These are phyloP conservation scores for Piaya cayana DNA, from an alignment of 2,113 vertebrate genomes.

Conservation along the genomic window DNA sequence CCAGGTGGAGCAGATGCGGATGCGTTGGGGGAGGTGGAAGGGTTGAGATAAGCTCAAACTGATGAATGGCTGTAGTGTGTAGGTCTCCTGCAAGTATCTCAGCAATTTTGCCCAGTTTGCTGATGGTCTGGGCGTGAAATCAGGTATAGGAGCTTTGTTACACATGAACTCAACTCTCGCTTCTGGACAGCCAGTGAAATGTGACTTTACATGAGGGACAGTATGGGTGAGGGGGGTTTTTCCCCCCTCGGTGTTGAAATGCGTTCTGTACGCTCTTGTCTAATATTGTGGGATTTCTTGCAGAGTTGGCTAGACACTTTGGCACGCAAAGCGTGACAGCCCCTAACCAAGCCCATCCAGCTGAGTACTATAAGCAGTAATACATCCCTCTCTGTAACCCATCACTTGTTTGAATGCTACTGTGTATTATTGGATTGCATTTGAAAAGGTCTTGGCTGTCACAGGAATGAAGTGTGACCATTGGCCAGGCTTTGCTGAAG, in stretches of 20 bases:
- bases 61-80: conserved; percentile 18
- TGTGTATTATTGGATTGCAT: conserved; percentile 63
- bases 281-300: conserved; percentile 62
- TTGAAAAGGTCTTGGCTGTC: conserved; percentile 59
- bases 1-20: not conserved
- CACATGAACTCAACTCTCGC: not conserved
- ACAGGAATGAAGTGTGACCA: conserved; percentile 65
- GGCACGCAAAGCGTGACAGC: conserved; percentile 56
- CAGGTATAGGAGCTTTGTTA: conserved; percentile 34
- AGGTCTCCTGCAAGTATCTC: not conserved
- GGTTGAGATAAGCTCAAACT: not conserved
- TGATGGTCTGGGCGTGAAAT: conserved; percentile 36
- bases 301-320: conserved; percentile 64
- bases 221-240: not conserved
- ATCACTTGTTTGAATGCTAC: conserved; percentile 52
- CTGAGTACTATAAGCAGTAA: conserved; percentile 44
- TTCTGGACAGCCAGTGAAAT: not conserved
- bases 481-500: conserved; percentile 48
- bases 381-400: conserved; percentile 58
- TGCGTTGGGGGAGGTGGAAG: not conserved
- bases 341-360: conserved; percentile 37
- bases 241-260: not conserved
- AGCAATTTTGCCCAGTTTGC: not conserved
- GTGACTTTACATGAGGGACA: not conserved
- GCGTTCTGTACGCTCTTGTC: conserved; percentile 48